phyloP scores from a whole-genome alignment of 2,888 invertebrate genomes.

The Parapristionchus giblindavisi region DNA sequence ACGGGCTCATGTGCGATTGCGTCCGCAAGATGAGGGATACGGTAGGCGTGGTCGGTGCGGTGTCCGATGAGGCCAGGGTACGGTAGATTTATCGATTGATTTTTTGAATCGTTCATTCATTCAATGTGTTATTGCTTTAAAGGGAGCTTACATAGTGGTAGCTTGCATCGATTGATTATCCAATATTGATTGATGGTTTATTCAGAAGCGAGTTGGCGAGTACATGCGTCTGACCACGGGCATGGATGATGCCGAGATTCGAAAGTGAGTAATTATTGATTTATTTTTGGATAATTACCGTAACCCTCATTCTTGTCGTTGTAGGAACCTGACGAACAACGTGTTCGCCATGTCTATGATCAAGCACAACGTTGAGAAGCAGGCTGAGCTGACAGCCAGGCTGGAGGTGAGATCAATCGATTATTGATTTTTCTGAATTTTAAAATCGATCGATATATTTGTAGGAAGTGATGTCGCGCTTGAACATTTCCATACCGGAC shows the following conservation, averaged over 20 bases:
- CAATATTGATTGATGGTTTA: not conserved
- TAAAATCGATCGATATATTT: too few relatives aligned
- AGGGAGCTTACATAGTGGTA: not conserved
- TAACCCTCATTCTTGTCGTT: not conserved
- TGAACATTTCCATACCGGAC: too few relatives aligned
- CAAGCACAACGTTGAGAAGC: constrained; percentile 21
- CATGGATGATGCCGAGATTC: constrained; percentile 18
- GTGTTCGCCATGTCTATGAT: constrained; percentile 25
- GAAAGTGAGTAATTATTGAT: not conserved
- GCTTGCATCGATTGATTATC: not conserved
- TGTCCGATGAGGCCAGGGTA: constrained; percentile 24
- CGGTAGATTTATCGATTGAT: constrained; percentile 12
- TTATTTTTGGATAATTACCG: not conserved
- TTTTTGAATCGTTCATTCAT: too few relatives aligned
- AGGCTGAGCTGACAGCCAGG: constrained; percentile 15
- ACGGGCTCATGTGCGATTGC: constrained; percentile 15
- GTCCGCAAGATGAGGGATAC: constrained; percentile 32
- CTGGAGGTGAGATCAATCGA: constrained; percentile 26
- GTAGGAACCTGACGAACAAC: constrained; percentile 20
- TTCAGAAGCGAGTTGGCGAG: not conserved
- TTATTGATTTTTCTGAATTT: too few relatives aligned
- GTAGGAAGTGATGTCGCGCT: too few relatives aligned
- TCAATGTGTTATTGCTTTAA: not conserved
- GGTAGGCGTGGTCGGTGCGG: constrained; percentile 1
- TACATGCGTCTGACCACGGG: constrained; percentile 22